Conservation (phyloP, 2,888 invertebrate genomes). For the Chrysomela aeneicollis region DNA sequence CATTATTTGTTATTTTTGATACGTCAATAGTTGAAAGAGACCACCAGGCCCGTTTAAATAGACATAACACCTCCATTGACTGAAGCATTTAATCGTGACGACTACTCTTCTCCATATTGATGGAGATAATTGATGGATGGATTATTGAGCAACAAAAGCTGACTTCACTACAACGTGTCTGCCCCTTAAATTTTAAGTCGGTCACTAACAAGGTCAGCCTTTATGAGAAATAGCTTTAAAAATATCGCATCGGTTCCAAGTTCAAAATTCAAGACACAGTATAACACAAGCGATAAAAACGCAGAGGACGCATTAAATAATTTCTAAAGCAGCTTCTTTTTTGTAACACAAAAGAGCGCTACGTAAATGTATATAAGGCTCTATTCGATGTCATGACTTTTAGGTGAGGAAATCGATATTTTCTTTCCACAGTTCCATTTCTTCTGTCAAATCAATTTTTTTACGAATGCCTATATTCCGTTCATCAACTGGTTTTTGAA, state of each 20-base stretch:
- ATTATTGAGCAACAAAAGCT: constrained; percentile 2
- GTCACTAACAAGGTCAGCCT: background rate
- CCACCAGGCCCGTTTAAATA: constrained; percentile 2
- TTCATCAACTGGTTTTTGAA: no score
- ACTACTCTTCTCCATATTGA: background rate
- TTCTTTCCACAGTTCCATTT: no score
- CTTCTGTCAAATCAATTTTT: no score
- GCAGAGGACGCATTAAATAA: no score
- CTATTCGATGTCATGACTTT: no score
- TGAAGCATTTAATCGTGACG: background rate
- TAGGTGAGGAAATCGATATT: no score
- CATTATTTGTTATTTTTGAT: constrained; percentile 6
- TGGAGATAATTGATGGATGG: background rate
- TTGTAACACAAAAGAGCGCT: no score
- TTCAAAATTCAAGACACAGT: constrained; percentile 1
- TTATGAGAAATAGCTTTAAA: background rate
- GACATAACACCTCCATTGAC: constrained; percentile 5
- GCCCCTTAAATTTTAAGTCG: background rate
- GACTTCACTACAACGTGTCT: background rate
- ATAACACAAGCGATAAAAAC: no score
- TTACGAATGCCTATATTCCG: no score
- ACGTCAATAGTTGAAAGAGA: background rate
- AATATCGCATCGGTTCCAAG: background rate
- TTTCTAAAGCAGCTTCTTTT: no score
- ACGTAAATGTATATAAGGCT: no score